Conservation (phyloP, 2,888 invertebrate genomes). For the Drosophila demipolita region DNA sequence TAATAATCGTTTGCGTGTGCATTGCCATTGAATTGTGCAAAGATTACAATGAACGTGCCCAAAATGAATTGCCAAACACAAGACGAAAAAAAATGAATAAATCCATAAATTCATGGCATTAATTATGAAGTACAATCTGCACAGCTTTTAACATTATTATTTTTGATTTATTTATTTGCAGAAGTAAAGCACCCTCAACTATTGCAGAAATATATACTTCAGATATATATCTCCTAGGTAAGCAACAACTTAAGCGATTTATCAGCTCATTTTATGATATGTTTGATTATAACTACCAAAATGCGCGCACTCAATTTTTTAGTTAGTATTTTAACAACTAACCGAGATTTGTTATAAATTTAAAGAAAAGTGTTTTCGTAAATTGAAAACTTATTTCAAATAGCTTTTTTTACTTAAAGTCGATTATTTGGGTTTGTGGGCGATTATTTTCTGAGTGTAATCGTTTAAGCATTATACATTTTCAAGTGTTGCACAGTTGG, state of each 20-base stretch:
- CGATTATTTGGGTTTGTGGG: too few relatives aligned
- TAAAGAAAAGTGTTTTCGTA: background rate
- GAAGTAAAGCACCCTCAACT: constrained; percentile 38
- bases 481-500: constrained; percentile 15
- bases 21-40: constrained; percentile 58
- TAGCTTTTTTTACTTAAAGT: too few relatives aligned
- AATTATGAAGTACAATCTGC: constrained; percentile 17
- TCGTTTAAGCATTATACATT: background rate
- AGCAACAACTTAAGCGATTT: constrained; percentile 35
- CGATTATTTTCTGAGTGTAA: background rate
- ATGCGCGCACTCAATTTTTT: background rate
- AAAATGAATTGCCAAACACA: constrained; percentile 32
- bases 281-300: constrained; percentile 3
- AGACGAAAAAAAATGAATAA: background rate
- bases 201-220: constrained; percentile 16
- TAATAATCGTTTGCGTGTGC: constrained; percentile 62
- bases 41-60: constrained; percentile 58
- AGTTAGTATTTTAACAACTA: too few relatives aligned
- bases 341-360: too few relatives aligned
- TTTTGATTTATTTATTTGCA: constrained; percentile 37
- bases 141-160: constrained; percentile 39
- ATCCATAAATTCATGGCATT: constrained; percentile 6
- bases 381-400: background rate
- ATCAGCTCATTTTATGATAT: constrained; percentile 15
- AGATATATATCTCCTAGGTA: constrained; percentile 31